Evolutionary conservation across 2,113 vertebrate species (phyloP).

Genomic region (Ailurus styani): DNA sequence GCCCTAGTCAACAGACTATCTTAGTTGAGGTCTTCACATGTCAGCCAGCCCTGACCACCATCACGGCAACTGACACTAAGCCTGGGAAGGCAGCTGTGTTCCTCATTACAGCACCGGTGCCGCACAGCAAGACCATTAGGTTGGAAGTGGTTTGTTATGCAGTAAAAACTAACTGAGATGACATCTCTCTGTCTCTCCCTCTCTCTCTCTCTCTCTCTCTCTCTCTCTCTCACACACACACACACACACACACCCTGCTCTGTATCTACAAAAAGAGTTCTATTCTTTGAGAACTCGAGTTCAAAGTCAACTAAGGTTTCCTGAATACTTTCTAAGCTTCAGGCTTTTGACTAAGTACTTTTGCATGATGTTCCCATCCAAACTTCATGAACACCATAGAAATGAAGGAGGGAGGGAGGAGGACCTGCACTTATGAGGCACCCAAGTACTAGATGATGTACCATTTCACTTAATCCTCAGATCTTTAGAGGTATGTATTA

Average conservation of each 20-base stretch:
- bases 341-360: background rate
- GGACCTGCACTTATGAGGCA: background rate
- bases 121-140: background rate
- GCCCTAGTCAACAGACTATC: background rate
- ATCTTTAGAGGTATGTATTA: background rate
- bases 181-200: background rate
- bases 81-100: background rate
- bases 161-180: background rate
- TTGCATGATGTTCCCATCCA: background rate
- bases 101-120: background rate
- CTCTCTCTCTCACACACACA: background rate
- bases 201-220: background rate
- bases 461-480: background rate
- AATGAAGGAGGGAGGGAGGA: background rate
- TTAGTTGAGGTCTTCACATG: background rate
- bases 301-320: background rate
- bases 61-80: background rate
- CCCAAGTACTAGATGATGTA: background rate
- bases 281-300: background rate
- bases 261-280: background rate
- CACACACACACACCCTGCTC: background rate
- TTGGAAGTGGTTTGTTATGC: background rate
- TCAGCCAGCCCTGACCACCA: background rate
- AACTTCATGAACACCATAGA: background rate
- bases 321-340: background rate